Percentiles rank a stretch among this genome's conserved stretches.
Evolutionary conservation across 2,797 vertebrate species (phyloP).

Genomic region (Parauchenoglanis ngamensis): DNA sequence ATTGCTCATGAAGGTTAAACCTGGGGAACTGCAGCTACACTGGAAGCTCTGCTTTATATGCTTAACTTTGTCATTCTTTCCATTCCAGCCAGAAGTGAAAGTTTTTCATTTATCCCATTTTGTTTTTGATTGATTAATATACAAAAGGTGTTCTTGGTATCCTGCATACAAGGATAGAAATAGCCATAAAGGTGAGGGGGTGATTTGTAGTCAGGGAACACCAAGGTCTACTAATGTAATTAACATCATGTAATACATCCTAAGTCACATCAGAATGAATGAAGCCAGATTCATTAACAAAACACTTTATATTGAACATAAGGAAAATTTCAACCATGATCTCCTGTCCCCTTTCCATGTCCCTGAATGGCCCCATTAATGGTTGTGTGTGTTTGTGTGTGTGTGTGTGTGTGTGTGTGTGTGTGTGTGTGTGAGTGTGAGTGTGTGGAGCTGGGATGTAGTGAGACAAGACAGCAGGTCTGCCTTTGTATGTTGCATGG

Average conservation of each 20-base stretch:
- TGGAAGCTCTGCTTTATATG: neutral
- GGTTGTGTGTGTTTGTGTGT: neutral
- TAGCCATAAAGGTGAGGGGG: neutral
- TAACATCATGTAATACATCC: neutral
- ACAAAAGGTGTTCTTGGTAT: neutral
- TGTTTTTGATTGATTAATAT: neutral
- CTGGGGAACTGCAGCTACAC: neutral
- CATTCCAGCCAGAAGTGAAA: neutral
- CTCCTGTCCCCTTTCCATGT: neutral
- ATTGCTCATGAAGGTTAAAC: constrained; percentile 10
- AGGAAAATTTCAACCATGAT: neutral
- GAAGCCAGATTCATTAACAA: neutral
- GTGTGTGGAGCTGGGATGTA: neutral
- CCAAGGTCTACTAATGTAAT: neutral
- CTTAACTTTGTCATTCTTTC: constrained; percentile 6
- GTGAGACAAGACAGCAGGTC: neutral
- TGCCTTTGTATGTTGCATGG: neutral
- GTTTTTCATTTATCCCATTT: neutral
- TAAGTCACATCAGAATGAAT: neutral
- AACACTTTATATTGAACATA: neutral
- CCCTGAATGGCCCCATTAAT: neutral
- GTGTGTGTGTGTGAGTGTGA: neutral
- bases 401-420: neutral
- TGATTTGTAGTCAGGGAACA: neutral
- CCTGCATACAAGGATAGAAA: too few relatives aligned